Percentiles rank a stretch among this genome's conserved stretches.
Conservation (phyloP, 2,797 vertebrate species). For the Phoebastria nigripes region DNA sequence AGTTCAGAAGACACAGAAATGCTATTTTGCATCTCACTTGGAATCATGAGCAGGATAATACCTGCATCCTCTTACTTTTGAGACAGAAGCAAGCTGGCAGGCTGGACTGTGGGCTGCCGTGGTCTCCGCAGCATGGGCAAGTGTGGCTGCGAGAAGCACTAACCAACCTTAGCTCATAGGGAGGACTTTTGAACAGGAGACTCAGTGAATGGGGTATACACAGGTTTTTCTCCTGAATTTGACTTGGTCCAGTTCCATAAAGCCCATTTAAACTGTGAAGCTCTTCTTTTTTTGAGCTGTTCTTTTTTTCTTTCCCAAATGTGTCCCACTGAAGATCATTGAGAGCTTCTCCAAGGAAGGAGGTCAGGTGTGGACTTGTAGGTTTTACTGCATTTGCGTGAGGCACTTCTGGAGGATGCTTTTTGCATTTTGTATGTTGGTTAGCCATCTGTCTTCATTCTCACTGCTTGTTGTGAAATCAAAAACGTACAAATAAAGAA, state of each 20-base stretch:
- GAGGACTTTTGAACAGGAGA: background rate
- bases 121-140: background rate
- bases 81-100: background rate
- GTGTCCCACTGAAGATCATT: background rate
- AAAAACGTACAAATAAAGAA: background rate
- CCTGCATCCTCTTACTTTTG: background rate
- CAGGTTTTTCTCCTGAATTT: background rate
- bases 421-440: background rate
- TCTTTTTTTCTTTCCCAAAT: background rate
- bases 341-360: background rate
- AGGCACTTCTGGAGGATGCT: background rate
- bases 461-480: background rate
- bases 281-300: accelerated
- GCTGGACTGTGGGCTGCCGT: accelerated
- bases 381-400: background rate
- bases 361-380: background rate
- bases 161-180: accelerated
- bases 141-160: background rate
- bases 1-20: background rate
- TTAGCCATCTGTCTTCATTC: background rate
- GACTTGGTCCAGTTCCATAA: background rate
- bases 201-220: background rate
- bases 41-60: background rate
- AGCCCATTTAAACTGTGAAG: background rate
- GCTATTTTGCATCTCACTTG: background rate